phyloP scores from a whole-genome alignment of 2,113 vertebrate species.

The Probosciger aterrimus region DNA sequence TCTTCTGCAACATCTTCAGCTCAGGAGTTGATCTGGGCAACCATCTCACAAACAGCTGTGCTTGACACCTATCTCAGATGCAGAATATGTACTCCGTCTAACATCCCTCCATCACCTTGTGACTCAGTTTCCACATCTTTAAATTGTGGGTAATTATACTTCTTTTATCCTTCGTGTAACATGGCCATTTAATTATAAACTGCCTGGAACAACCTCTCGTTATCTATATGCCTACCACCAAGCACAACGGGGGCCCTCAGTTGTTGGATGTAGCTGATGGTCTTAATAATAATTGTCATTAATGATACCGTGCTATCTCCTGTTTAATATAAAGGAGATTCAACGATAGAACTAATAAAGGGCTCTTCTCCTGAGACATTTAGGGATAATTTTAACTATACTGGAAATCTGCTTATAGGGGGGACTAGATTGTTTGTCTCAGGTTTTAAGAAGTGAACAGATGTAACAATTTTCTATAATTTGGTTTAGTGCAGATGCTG shows the following conservation, averaged over 20 bases:
- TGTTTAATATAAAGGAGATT: background rate
- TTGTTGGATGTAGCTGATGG: background rate
- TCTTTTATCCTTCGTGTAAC: background rate
- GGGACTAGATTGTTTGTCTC: slow-evolving; percentile 64
- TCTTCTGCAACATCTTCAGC: background rate
- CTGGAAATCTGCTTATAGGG: slow-evolving; percentile 37
- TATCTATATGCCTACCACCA: background rate
- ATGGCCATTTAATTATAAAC: background rate
- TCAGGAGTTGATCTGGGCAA: background rate
- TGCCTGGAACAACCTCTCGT: background rate
- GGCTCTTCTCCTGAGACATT: background rate
- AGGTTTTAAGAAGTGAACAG: slow-evolving; percentile 74
- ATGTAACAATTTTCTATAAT: slow-evolving; percentile 77
- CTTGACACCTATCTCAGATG: background rate
- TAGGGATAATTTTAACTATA: slow-evolving; percentile 36
- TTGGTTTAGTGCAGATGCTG: slow-evolving; percentile 77
- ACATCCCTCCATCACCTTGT: background rate
- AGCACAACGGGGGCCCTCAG: background rate
- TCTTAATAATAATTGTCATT: background rate
- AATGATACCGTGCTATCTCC: background rate
- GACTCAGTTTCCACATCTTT: background rate
- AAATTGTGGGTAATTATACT: background rate
- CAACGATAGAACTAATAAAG: background rate
- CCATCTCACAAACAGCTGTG: background rate
- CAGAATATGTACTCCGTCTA: background rate